Conservation (phyloP, 2,113 vertebrate genomes). For the Saccopteryx leptura region DNA sequence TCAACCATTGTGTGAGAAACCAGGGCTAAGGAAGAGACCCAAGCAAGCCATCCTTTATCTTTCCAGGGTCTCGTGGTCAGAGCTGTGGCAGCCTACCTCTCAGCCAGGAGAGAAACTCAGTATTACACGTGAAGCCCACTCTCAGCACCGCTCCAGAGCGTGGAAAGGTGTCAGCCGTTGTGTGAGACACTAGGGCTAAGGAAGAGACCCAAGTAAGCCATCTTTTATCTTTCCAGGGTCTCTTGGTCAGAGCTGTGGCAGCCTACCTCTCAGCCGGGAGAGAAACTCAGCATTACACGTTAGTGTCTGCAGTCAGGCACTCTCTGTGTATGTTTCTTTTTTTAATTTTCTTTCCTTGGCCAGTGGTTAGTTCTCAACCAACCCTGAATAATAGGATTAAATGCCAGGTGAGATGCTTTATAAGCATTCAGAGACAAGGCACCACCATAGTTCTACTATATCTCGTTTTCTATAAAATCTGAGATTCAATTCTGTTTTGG, state of each 20-base stretch:
- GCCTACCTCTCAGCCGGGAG: too few relatives aligned
- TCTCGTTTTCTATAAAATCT: background rate
- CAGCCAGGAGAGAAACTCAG: background rate
- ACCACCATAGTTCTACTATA: too few relatives aligned
- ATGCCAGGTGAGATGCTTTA: background rate
- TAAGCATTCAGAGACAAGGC: background rate
- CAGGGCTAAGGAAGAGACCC: background rate
- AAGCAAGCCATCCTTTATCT: background rate
- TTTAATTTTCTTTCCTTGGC: background rate
- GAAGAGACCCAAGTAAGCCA: background rate
- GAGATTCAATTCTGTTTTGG: background rate
- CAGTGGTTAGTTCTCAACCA: background rate
- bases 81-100: background rate
- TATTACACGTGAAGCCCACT: background rate
- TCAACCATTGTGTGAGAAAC: too few relatives aligned
- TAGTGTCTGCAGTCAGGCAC: background rate
- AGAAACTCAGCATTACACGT: background rate
- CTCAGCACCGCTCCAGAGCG: too few relatives aligned
- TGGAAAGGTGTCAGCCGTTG: background rate
- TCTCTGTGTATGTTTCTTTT: background rate
- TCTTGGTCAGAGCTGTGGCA: background rate
- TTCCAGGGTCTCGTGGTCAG: background rate
- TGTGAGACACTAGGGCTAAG: background rate
- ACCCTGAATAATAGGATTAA: background rate
- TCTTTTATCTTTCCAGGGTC: background rate